Evolutionary conservation across 1,140 invertebrate genomes (phyloP), one percentile per base, ranked within the genome.

Genomic region (Drosophila rufa): DNA sequence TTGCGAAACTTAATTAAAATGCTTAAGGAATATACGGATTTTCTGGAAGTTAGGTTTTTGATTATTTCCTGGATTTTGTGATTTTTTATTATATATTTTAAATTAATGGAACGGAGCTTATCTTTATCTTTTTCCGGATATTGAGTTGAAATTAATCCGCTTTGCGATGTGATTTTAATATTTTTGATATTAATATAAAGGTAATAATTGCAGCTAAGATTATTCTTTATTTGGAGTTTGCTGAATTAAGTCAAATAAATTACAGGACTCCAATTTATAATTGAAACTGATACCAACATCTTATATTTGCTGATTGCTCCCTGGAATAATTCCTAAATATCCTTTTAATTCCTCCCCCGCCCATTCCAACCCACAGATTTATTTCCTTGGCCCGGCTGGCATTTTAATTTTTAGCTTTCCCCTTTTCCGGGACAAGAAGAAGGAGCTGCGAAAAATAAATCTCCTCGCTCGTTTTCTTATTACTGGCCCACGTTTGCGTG

Each of bases 391-490:
- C 11, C 47, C 57, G 25, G n/a, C 30, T 68, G 73, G 56, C 53
- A 71, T 65, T 79, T 79, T 79, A 79, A 78, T 79, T 78, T 57
- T 78, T 69, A 50, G 74, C 75, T 56, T 59, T 42, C 15, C 66
- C 62, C 36, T 51, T 50, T 38, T 40, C 22, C 53, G 17, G 30
- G 25, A 6, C n/a, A 71, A 40, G 27, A 71, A 40, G 27, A 25
- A 42, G 27, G 15, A 40, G 33, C 36, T 22, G 36, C 25, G 40
- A 11, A 30, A 50, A 64, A 79, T 79, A 71, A 79, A 71, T 64
- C 67, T 71, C 46, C 48, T 64, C 43, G 43, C 43, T 51, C 51
- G 66, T 79, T 79, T 70, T 57, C 67, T 60, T 60, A 73, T 73
- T 73, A 43, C 67, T 73, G 50, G 22, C 66, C 74, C 75, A 78